A percentile compares a stretch with the other conserved stretches of the same genome.
phyloP scores from a whole-genome alignment of 2,888 invertebrate genomes.

The Dione juno region DNA sequence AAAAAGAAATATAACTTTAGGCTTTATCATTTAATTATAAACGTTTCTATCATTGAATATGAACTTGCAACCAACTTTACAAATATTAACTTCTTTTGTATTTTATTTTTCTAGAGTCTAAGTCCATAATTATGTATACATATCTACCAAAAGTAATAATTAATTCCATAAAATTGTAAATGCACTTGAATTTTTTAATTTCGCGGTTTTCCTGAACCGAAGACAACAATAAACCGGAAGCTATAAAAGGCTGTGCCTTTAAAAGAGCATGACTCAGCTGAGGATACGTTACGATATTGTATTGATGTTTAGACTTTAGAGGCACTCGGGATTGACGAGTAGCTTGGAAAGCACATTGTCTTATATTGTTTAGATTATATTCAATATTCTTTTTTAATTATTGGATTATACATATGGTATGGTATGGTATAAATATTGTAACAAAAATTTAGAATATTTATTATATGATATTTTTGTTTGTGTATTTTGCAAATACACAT shows the following conservation, averaged over 20 bases:
- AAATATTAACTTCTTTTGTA: too few relatives aligned
- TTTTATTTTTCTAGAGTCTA: too few relatives aligned
- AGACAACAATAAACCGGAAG: conserved; percentile 43
- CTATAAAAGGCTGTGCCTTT: conserved; percentile 36
- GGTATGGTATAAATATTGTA: too few relatives aligned
- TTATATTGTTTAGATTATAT: not conserved
- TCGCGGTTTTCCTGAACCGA: conserved; percentile 38
- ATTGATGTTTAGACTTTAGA: conserved; percentile 28
- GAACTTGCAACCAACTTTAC: too few relatives aligned
- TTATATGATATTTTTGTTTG: not conserved
- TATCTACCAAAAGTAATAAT: too few relatives aligned
- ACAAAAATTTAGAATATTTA: too few relatives aligned
- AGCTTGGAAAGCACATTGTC: conserved; percentile 34
- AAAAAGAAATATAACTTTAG: too few relatives aligned
- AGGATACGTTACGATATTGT: conserved; percentile 35
- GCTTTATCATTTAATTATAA: too few relatives aligned
- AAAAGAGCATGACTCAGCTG: conserved; percentile 40
- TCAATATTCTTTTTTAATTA: not conserved
- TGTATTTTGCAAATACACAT: not conserved
- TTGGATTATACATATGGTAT: too few relatives aligned
- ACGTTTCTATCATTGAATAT: too few relatives aligned
- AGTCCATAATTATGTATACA: too few relatives aligned
- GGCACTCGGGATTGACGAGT: conserved; percentile 31
- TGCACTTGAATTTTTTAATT: conserved; percentile 7
- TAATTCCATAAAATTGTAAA: too few relatives aligned